A percentile compares a stretch with the other conserved stretches of the same genome.
phyloP scores from a whole-genome alignment of 2,113 vertebrate genomes.

The Drymodes brunneopygia region DNA sequence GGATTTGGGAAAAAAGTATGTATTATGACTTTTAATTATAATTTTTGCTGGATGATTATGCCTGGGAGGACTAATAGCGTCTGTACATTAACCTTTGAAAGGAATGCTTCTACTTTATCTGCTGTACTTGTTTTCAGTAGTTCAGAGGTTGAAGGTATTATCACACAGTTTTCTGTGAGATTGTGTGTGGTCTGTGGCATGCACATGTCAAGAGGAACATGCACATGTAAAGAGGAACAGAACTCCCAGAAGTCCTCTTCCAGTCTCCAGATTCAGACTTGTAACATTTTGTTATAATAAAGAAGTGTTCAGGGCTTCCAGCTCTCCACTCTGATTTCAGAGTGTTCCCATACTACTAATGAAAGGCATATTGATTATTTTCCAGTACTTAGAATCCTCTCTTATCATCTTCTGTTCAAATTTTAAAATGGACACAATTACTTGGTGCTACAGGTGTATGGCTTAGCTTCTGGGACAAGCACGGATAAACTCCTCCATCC shows the following conservation, averaged over 20 bases:
- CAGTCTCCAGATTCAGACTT: background rate
- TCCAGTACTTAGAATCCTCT: background rate
- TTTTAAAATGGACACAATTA: background rate
- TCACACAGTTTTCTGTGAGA: background rate
- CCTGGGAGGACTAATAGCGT: background rate
- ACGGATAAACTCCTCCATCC: background rate
- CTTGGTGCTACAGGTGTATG: background rate
- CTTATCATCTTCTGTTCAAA: background rate
- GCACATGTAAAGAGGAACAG: background rate
- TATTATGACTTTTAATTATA: conserved; percentile 12
- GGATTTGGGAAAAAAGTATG: background rate
- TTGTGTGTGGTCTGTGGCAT: background rate
- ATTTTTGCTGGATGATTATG: background rate
- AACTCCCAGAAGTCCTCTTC: background rate
- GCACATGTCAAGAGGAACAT: background rate
- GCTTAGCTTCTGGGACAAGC: background rate
- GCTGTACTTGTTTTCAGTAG: background rate
- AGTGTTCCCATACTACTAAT: background rate
- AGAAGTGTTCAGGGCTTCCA: background rate
- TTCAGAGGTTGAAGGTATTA: background rate
- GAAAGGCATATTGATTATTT: background rate
- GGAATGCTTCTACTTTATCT: background rate
- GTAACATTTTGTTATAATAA: background rate
- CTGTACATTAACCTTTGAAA: background rate
- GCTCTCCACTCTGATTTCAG: background rate